These are phyloP conservation scores for Hexactinellida sp. DNA, from an alignment of 37 sponge, comb jelly and placozoan species.

Conservation along the genomic window DNA sequence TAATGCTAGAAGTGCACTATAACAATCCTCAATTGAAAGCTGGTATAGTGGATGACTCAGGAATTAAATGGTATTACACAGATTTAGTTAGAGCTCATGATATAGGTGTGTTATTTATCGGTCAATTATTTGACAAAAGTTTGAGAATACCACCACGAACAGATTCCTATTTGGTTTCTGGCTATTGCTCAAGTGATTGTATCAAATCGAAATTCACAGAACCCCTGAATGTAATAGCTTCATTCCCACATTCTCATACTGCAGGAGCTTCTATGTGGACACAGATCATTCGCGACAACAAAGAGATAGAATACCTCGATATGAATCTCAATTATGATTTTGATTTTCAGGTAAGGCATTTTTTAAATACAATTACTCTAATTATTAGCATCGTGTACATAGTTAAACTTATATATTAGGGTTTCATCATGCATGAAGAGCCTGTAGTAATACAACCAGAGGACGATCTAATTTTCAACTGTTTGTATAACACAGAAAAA, in stretches of 20 bases:
- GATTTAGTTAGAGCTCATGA: background rate
- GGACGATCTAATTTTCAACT: too few species aligned
- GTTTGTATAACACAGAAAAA: too few species aligned
- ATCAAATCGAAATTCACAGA: background rate
- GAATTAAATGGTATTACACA: background rate
- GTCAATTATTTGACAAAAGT: background rate
- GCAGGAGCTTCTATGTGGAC: too few species aligned
- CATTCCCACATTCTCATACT: background rate
- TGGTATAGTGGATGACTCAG: background rate
- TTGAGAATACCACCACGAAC: background rate
- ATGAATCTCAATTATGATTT: too few species aligned
- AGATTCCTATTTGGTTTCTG: too few species aligned
- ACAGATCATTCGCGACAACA: background rate
- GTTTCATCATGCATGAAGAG: too few species aligned
- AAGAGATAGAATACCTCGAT: conserved; percentile 34
- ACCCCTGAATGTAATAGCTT: background rate
- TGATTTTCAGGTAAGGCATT: too few species aligned
- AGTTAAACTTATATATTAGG: too few species aligned
- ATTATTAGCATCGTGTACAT: too few species aligned
- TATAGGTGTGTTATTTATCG: background rate
- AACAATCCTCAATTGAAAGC: conserved; percentile 21
- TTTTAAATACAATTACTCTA: too few species aligned
- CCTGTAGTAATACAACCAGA: too few species aligned
- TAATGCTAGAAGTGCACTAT: too few species aligned
- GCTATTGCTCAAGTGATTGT: background rate